Percentiles rank a stretch among this genome's conserved stretches.
Conservation (phyloP, 2,113 vertebrate species). For the Ibidorhyncha struthersii region DNA sequence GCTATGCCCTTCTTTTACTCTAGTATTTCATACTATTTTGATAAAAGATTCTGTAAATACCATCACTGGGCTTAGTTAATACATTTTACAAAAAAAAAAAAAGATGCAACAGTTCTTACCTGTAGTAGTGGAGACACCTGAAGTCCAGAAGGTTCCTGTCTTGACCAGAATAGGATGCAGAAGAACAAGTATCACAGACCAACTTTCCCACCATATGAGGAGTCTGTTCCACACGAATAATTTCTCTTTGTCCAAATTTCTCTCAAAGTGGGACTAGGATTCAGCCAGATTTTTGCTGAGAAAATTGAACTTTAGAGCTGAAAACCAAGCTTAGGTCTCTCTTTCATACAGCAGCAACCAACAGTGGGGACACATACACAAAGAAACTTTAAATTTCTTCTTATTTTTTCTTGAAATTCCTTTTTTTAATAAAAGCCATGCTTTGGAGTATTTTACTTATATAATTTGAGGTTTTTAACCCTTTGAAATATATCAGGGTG, state of each 20-base stretch:
- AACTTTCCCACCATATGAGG: background rate
- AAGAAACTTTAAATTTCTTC: background rate
- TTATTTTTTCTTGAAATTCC: background rate
- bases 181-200: background rate
- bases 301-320: background rate
- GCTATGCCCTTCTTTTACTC: background rate
- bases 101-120: background rate
- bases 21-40: background rate
- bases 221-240: background rate
- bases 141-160: background rate
- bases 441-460: slow-evolving; percentile 6
- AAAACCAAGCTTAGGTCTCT: background rate
- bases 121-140: background rate
- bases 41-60: background rate
- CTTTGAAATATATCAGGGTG: background rate
- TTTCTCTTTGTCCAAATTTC: background rate
- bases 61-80: background rate
- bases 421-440: slow-evolving; percentile 19
- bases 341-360: background rate
- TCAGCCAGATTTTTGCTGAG: background rate
- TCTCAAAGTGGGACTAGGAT: background rate
- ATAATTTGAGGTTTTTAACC: slow-evolving; percentile 11
- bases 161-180: background rate
- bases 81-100: background rate
- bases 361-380: background rate